These are phyloP conservation scores for Callimorpha dominula DNA, from an alignment of 2,888 invertebrate genomes.

Conservation along the genomic window DNA sequence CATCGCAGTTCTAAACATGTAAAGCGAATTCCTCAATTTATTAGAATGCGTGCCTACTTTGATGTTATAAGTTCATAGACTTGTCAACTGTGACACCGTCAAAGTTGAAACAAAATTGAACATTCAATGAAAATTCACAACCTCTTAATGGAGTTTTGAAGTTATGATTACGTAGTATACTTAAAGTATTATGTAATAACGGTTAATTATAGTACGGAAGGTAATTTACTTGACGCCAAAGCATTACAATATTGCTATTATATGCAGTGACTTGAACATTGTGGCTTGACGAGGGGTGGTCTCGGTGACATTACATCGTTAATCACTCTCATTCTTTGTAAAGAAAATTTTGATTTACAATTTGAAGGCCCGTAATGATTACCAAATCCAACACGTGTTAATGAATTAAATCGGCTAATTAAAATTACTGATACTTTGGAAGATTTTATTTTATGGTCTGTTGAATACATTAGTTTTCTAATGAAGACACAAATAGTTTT, in stretches of 20 bases:
- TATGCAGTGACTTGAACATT: conserved; percentile 81
- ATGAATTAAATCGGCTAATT: conserved; percentile 78
- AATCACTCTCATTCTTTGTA: conserved; percentile 77
- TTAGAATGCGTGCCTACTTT: background rate
- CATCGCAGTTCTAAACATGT: background rate
- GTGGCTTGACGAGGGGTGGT: conserved; percentile 73
- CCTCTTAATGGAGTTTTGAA: conserved; percentile 40
- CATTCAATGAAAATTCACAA: conserved; percentile 42
- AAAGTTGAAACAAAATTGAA: conserved; percentile 37
- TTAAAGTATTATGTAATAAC: conserved; percentile 64
- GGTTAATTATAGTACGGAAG: conserved; percentile 74
- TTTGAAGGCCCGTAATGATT: conserved; percentile 73
- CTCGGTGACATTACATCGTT: conserved; percentile 80
- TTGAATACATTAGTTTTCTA: background rate
- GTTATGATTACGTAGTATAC: conserved; percentile 47
- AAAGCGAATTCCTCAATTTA: background rate
- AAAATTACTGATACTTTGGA: conserved; percentile 56
- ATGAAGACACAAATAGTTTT: too few species aligned
- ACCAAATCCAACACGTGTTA: conserved; percentile 72
- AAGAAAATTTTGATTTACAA: conserved; percentile 84
- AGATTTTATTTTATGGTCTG: conserved; percentile 3
- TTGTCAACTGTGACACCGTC: conserved; percentile 11
- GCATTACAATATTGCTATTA: conserved; percentile 82
- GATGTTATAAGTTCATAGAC: conserved; percentile 9
- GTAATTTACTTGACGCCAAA: conserved; percentile 79